These are phyloP conservation scores for Dynastes grantii DNA, from an alignment of 2,888 invertebrate genomes.

Conservation along the genomic window DNA sequence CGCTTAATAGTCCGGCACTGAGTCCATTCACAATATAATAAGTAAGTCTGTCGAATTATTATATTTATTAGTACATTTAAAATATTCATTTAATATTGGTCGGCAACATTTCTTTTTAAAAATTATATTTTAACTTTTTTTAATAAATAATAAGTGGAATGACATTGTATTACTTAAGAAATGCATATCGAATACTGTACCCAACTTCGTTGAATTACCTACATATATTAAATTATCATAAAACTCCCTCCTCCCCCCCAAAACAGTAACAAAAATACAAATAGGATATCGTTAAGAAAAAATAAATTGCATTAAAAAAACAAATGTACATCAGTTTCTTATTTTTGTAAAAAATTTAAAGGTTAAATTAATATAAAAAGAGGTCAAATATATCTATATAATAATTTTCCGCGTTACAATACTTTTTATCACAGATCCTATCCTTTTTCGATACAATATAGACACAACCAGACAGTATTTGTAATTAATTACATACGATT, in stretches of 20 bases:
- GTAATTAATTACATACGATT: not conserved
- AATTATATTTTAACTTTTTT: not conserved
- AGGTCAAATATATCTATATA: slow-evolving; percentile 28
- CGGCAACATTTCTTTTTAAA: slow-evolving; percentile 42
- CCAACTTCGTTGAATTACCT: slow-evolving; percentile 10
- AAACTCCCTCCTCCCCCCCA: too few species aligned
- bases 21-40: slow-evolving; percentile 13
- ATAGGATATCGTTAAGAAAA: not conserved
- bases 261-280: not conserved
- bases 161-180: slow-evolving; percentile 25
- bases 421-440: slow-evolving; percentile 38
- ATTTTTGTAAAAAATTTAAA: slow-evolving; percentile 9
- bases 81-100: slow-evolving; percentile 28
- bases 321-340: not conserved
- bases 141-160: slow-evolving; percentile 43
- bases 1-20: slow-evolving; percentile 34
- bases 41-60: slow-evolving; percentile 7
- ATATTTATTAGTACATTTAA: not conserved
- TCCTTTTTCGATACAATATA: slow-evolving; percentile 37
- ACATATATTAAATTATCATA: slow-evolving; percentile 12
- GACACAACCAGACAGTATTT: slow-evolving; percentile 27
- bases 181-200: slow-evolving; percentile 30
- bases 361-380: slow-evolving; percentile 5
- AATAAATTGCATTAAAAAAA: not conserved
- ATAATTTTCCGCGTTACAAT: slow-evolving; percentile 30